Conservation (phyloP, 2,797 vertebrate species). For the Sebastes diploproa region DNA sequence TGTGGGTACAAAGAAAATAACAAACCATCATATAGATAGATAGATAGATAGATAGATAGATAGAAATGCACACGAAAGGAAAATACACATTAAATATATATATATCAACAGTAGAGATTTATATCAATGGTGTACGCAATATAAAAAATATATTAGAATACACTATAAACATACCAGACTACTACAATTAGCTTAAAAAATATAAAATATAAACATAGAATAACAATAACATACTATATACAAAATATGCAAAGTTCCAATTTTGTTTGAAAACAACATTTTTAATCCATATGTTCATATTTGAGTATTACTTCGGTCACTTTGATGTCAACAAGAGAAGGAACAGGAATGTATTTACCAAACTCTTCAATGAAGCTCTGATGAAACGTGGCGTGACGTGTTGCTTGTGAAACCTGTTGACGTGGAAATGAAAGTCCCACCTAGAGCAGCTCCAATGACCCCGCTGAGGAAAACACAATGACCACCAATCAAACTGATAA, state of each 20-base stretch:
- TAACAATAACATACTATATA: too few relatives aligned
- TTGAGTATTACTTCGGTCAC: neutral
- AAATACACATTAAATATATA: too few relatives aligned
- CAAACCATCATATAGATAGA: neutral
- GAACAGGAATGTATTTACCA: neutral
- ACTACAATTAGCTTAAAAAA: too few relatives aligned
- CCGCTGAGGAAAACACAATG: neutral
- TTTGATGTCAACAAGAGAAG: neutral
- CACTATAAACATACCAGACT: too few relatives aligned
- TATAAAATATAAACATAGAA: too few relatives aligned
- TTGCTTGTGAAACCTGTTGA: conserved; percentile 59
- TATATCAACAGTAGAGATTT: too few relatives aligned
- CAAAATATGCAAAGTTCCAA: too few relatives aligned
- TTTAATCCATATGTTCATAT: neutral
- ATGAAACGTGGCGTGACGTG: conserved; percentile 36
- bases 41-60: too few relatives aligned
- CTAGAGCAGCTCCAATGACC: conserved; percentile 5
- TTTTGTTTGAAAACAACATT: too few relatives aligned
- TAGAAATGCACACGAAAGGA: neutral
- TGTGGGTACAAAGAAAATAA: conserved; percentile 50
- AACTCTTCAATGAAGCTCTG: neutral
- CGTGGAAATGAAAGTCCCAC: conserved; percentile 12
- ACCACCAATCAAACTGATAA: conserved; percentile 28
- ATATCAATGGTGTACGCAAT: too few relatives aligned
- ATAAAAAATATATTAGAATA: too few relatives aligned